Evolutionary conservation across 2,797 vertebrate genomes (phyloP).

Genomic region (Dendrocincla tyrannina): DNA sequence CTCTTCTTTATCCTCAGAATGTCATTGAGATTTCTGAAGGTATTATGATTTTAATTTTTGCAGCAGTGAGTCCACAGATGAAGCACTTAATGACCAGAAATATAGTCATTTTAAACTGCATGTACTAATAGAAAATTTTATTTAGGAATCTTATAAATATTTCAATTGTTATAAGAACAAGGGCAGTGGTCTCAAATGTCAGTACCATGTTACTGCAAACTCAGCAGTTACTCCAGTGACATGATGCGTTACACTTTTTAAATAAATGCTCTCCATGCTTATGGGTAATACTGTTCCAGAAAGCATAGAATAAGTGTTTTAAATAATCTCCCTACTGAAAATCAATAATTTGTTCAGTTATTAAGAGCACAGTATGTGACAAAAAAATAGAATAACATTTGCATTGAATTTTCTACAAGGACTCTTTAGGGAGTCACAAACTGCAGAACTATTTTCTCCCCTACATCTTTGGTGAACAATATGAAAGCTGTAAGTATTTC

Average conservation of each 20-base stretch:
- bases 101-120: neutral
- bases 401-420: slow-evolving; percentile 42
- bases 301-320: slow-evolving; percentile 54
- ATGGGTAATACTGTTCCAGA: slow-evolving; percentile 25
- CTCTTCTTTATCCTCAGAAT: neutral
- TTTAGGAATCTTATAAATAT: neutral
- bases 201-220: neutral
- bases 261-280: slow-evolving; percentile 5
- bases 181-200: neutral
- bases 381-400: slow-evolving; percentile 59
- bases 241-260: neutral
- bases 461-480: neutral
- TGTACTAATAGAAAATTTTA: neutral
- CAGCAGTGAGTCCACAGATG: neutral
- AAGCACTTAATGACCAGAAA: neutral
- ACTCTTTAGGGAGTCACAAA: slow-evolving; percentile 36
- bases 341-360: slow-evolving; percentile 59
- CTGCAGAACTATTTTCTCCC: neutral
- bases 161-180: neutral
- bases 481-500: slow-evolving; percentile 12
- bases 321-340: slow-evolving; percentile 60
- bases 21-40: neutral
- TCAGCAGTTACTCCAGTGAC: neutral
- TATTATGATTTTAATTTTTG: neutral
- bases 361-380: neutral